Percentiles rank a stretch among this genome's conserved stretches.
These are phyloP conservation scores for Andrena bucephala DNA, from an alignment of 2,888 invertebrate genomes.

Conservation along the genomic window DNA sequence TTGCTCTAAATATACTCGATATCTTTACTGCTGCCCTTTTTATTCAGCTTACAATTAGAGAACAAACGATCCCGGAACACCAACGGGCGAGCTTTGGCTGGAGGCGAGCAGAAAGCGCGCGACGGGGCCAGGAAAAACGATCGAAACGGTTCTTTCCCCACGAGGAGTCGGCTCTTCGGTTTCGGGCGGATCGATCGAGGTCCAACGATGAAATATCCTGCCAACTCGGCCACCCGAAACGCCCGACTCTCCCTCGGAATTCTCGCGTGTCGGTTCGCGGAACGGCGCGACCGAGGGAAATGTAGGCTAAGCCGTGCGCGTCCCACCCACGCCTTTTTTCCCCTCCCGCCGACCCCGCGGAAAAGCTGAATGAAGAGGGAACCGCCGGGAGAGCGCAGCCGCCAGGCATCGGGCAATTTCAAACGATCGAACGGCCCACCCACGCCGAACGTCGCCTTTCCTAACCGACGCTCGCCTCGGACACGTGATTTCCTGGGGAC, in stretches of 20 bases:
- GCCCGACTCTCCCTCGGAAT: slow-evolving; percentile 7
- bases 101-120: neutral
- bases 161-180: slow-evolving; percentile 25
- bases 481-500: slow-evolving; percentile 66
- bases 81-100: too few species aligned
- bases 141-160: slow-evolving; percentile 23
- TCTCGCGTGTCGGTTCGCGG: slow-evolving; percentile 24
- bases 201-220: slow-evolving; percentile 56
- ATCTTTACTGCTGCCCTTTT: neutral
- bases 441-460: slow-evolving; percentile 37
- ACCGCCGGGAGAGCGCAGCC: slow-evolving; percentile 46
- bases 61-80: neutral
- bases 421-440: slow-evolving; percentile 65
- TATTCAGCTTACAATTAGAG: neutral
- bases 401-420: slow-evolving; percentile 50
- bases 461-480: neutral
- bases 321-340: slow-evolving; percentile 29
- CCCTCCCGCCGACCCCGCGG: slow-evolving; percentile 11
- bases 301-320: slow-evolving; percentile 53
- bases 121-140: neutral
- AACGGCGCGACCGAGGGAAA: slow-evolving; percentile 31
- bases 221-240: slow-evolving; percentile 35
- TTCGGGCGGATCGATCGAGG: slow-evolving; percentile 55
- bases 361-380: slow-evolving; percentile 54
- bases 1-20: too few species aligned